A percentile compares a stretch with the other conserved stretches of the same genome.
Evolutionary conservation across 2,113 vertebrate species (phyloP).

Genomic region (Geococcyx californianus): DNA sequence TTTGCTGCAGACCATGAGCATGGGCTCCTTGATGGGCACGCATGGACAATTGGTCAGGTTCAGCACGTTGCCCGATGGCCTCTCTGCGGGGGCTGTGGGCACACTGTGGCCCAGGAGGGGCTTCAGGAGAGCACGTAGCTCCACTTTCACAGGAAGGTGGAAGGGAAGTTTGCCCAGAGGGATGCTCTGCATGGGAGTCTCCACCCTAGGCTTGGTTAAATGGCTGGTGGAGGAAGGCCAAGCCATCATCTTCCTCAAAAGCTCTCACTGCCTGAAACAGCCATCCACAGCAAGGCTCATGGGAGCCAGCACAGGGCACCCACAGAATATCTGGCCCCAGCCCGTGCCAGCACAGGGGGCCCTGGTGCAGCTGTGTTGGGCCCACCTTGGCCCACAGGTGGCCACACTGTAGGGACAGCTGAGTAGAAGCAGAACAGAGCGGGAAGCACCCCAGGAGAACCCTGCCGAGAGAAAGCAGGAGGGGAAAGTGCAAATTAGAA

Average conservation of each 20-base stretch:
- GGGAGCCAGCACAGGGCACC: not conserved
- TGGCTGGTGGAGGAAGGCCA: not conserved
- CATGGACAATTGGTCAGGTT: not conserved
- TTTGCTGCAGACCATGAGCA: not conserved
- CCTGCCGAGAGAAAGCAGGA: not conserved
- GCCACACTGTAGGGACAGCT: accelerated
- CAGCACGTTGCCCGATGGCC: accelerated
- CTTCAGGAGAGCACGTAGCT: not conserved
- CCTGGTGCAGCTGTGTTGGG: not conserved
- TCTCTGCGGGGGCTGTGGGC: not conserved
- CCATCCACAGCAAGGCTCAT: not conserved
- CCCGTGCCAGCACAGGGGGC: not conserved
- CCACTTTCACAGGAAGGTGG: not conserved
- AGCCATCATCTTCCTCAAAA: not conserved
- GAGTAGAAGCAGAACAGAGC: not conserved
- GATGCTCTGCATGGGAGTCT: not conserved
- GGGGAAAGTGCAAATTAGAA: not conserved
- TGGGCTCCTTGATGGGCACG: accelerated
- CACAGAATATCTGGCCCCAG: not conserved
- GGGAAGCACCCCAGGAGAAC: not conserved
- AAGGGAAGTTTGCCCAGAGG: not conserved
- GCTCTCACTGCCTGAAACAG: not conserved
- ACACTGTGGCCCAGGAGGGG: accelerated
- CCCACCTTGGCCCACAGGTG: accelerated
- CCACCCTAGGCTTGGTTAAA: not conserved